These are phyloP conservation scores for Enoplosus armatus DNA, from an alignment of 2,797 vertebrate genomes.

Conservation along the genomic window DNA sequence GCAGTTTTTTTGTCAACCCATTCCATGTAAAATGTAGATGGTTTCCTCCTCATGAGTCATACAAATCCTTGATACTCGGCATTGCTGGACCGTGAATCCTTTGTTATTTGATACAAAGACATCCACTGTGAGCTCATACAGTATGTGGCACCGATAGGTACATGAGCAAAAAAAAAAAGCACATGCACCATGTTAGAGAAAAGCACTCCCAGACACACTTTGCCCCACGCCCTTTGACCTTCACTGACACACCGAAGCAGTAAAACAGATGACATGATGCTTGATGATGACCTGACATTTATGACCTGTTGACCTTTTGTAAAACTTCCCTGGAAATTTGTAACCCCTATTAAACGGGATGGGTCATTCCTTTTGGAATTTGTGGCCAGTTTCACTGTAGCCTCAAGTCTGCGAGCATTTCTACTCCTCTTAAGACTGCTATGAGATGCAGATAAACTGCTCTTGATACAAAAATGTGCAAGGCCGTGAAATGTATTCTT, in stretches of 20 bases:
- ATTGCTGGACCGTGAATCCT: too few species aligned
- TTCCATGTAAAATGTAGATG: too few species aligned
- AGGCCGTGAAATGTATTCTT: not conserved
- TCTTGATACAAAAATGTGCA: not conserved
- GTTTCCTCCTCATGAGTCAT: too few species aligned
- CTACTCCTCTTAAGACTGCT: not conserved
- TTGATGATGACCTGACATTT: constrained; percentile 21
- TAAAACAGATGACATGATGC: constrained; percentile 44
- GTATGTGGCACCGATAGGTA: not conserved
- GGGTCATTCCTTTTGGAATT: not conserved
- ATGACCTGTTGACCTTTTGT: constrained; percentile 30
- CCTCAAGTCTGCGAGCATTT: not conserved
- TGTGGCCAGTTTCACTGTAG: not conserved
- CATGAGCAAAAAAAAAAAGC: not conserved
- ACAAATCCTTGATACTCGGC: too few species aligned
- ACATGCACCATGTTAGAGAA: constrained; percentile 44
- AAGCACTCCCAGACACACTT: constrained; percentile 23
- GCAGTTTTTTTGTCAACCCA: too few species aligned
- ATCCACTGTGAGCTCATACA: not conserved
- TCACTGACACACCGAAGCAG: constrained; percentile 24
- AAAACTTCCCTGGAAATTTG: constrained; percentile 11
- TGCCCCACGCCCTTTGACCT: constrained; percentile 33
- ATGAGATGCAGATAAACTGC: not conserved
- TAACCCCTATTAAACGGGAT: not conserved
- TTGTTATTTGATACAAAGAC: not conserved